Evolutionary conservation across 2,888 invertebrate genomes (phyloP).

Genomic region (Argyresthia goedartella): DNA sequence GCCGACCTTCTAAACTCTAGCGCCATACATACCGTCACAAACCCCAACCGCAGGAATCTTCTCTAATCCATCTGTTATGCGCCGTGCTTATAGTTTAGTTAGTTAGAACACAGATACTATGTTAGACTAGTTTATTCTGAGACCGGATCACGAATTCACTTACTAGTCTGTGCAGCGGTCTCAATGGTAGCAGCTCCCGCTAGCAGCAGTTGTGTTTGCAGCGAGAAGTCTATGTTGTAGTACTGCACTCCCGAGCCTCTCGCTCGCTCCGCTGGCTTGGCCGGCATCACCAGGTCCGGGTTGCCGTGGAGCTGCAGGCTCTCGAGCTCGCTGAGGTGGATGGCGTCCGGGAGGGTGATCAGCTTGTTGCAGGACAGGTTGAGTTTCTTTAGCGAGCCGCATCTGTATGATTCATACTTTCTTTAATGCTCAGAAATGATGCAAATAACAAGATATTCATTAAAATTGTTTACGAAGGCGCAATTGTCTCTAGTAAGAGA

Average conservation of each 20-base stretch:
- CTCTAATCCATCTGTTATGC: too few relatives aligned
- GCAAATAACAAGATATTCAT: too few relatives aligned
- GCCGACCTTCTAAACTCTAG: too few relatives aligned
- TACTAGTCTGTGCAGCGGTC: conserved; percentile 78
- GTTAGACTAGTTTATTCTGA: too few relatives aligned
- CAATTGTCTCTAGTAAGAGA: too few relatives aligned
- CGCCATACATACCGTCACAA: too few relatives aligned
- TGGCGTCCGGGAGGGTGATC: conserved; percentile 97
- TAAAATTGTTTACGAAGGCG: too few relatives aligned
- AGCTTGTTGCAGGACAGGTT: conserved; percentile 94
- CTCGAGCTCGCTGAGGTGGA: conserved; percentile 93
- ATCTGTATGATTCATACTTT: conserved; percentile 65
- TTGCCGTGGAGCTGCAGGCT: conserved; percentile 93
- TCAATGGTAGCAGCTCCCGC: conserved; percentile 90
- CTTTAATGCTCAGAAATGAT: too few relatives aligned
- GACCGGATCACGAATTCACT: too few relatives aligned
- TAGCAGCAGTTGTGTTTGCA: conserved; percentile 92
- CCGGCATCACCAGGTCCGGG: conserved; percentile 95
- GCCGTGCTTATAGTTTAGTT: too few relatives aligned
- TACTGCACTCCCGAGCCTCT: conserved; percentile 88
- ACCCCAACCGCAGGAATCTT: too few relatives aligned
- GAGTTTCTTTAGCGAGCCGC: conserved; percentile 92
- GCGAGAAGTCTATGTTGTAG: conserved; percentile 98
- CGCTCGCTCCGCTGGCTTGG: conserved; percentile 86
- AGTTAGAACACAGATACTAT: too few relatives aligned